Conservation (phyloP, 1,140 invertebrate species). For the Brachionus asplanchnoidis region DNA sequence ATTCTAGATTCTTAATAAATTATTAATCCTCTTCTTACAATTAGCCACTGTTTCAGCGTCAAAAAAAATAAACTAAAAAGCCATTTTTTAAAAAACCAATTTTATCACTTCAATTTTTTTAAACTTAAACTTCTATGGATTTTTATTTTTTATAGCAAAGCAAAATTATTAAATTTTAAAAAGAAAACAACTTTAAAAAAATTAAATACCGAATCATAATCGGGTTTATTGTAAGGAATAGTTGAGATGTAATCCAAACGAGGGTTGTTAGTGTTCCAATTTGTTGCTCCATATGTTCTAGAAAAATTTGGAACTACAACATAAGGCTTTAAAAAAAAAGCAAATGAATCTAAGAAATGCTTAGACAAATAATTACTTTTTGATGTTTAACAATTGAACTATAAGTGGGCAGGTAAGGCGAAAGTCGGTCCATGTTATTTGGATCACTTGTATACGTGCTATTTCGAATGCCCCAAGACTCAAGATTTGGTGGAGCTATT, state of each 20-base stretch:
- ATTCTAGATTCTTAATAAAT: no score
- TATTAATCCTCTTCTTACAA: no score
- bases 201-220: neutral
- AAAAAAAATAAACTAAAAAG: no score
- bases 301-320: conserved; percentile 9
- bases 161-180: neutral
- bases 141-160: neutral
- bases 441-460: neutral
- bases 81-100: no score
- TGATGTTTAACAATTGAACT: neutral
- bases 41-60: no score
- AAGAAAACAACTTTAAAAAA: neutral
- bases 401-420: conserved; percentile 25
- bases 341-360: neutral
- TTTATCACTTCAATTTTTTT: neutral
- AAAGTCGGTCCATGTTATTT: neutral
- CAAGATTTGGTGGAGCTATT: neutral
- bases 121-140: neutral
- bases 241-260: neutral
- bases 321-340: neutral
- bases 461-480: conserved; percentile 35
- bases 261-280: conserved; percentile 4
- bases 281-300: conserved; percentile 9
- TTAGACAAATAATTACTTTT: neutral
- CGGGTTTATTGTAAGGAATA: conserved; percentile 13